Conservation (phyloP, 1,140 invertebrate species). For the Dufourea novaeangliae region DNA sequence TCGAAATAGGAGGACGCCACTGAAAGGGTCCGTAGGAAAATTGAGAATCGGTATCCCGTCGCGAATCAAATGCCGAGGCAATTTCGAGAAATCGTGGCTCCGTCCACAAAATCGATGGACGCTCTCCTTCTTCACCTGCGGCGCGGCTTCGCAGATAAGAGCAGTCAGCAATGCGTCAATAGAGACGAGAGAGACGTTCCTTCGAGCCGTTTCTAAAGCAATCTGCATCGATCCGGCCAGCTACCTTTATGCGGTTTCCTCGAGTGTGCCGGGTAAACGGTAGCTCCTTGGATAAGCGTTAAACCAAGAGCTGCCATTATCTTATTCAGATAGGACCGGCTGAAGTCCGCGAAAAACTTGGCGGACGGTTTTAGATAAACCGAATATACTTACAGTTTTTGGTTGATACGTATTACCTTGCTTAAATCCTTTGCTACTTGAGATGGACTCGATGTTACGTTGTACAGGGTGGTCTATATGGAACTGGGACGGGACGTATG, state of each 20-base stretch:
- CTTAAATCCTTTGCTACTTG: background rate
- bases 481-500: too few relatives aligned
- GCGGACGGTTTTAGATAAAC: background rate
- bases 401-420: background rate
- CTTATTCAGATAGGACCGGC: background rate
- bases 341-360: background rate
- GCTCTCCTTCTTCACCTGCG: constrained; percentile 29
- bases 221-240: constrained; percentile 41
- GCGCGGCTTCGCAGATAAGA: constrained; percentile 32
- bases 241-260: constrained; percentile 28
- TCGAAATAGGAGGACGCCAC: background rate
- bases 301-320: background rate
- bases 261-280: background rate
- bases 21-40: background rate
- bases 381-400: background rate
- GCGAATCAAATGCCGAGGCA: constrained; percentile 29
- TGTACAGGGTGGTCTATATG: too few relatives aligned
- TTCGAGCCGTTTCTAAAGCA: constrained; percentile 31
- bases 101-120: constrained; percentile 28
- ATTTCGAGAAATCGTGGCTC: constrained; percentile 44
- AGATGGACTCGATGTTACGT: too few relatives aligned
- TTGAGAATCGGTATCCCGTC: background rate
- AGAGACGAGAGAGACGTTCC: constrained; percentile 36
- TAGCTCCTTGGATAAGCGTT: background rate
- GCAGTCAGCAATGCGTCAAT: constrained; percentile 43